Percentiles rank a stretch among this genome's conserved stretches.
phyloP scores from a whole-genome alignment of 2,888 invertebrate genomes.

The Leptopterna dolabrata region DNA sequence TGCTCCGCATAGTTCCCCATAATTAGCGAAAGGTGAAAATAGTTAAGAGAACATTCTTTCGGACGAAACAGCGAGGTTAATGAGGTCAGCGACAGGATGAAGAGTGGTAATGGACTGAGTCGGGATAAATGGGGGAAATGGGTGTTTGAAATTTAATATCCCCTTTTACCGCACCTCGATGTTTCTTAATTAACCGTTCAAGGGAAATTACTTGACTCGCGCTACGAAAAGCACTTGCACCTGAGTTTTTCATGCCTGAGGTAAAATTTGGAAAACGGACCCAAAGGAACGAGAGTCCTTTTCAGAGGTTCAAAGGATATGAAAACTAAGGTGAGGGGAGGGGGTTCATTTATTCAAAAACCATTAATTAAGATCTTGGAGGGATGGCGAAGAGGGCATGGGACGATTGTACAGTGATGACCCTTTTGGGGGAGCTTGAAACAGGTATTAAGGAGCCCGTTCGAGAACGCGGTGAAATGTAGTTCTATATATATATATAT shows the following conservation, averaged over 20 bases:
- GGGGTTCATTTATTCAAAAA: not conserved
- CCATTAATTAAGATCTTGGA: not conserved
- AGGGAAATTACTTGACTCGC: not conserved
- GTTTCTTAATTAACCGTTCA: slow-evolving; percentile 20
- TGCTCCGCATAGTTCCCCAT: too few species aligned
- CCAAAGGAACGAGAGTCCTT: not conserved
- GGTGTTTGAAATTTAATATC: slow-evolving; percentile 17
- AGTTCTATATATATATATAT: too few species aligned
- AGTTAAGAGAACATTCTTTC: not conserved
- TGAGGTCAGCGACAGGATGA: not conserved
- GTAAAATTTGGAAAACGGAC: not conserved
- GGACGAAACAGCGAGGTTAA: not conserved
- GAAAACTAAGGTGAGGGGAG: not conserved
- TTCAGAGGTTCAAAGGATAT: too few species aligned
- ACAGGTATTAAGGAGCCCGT: too few species aligned
- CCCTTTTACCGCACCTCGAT: slow-evolving; percentile 6
- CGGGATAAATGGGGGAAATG: not conserved
- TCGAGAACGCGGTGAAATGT: too few species aligned
- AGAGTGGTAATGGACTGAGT: not conserved
- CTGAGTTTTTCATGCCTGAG: not conserved
- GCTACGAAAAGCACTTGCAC: not conserved
- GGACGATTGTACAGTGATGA: not conserved
- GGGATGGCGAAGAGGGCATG: not conserved
- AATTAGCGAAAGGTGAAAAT: not conserved
- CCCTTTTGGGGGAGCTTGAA: not conserved